phyloP scores from a whole-genome alignment of 1,140 invertebrate species.

The Drosophila mayri region DNA sequence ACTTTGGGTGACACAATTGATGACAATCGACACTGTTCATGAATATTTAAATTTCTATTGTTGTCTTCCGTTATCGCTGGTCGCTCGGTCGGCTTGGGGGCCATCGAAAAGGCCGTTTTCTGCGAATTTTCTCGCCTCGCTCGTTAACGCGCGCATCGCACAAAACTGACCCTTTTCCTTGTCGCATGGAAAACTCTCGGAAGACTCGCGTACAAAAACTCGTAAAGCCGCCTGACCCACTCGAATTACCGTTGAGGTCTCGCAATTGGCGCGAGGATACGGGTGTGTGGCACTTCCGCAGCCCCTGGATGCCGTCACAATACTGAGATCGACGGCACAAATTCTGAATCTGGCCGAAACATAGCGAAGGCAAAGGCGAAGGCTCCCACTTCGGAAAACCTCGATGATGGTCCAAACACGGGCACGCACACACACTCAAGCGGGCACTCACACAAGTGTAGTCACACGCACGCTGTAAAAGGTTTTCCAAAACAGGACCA shows the following conservation, averaged over 20 bases:
- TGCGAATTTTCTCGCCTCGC: constrained; percentile 10
- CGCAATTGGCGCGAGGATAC: constrained; percentile 29
- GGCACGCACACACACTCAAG: constrained; percentile 26
- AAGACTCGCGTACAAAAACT: constrained; percentile 2
- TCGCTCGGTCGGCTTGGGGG: constrained; percentile 1
- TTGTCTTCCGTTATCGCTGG: constrained; percentile 41
- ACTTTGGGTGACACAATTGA: constrained; percentile 41
- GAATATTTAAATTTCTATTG: constrained; percentile 78
- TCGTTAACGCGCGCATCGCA: constrained; percentile 37
- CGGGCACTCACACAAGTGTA: constrained; percentile 7
- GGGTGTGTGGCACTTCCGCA: constrained; percentile 67
- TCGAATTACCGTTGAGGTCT: constrained; percentile 18
- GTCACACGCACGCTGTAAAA: constrained; percentile 4
- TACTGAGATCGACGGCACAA: constrained; percentile 58
- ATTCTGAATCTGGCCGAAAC: constrained; percentile 27
- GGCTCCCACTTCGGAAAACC: constrained; percentile 46
- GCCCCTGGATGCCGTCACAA: constrained; percentile 57
- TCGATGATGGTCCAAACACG: constrained; percentile 42
- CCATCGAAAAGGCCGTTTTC: constrained; percentile 16
- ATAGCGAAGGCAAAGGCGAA: constrained; percentile 41
- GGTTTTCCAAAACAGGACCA: background rate
- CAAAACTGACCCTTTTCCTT: constrained; percentile 14
- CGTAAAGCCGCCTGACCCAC: constrained; percentile 10
- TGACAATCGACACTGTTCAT: constrained; percentile 67
- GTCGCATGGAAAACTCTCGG: background rate